phyloP scores from a whole-genome alignment of 2,113 vertebrate genomes.

The Bambusicola thoracicus region DNA sequence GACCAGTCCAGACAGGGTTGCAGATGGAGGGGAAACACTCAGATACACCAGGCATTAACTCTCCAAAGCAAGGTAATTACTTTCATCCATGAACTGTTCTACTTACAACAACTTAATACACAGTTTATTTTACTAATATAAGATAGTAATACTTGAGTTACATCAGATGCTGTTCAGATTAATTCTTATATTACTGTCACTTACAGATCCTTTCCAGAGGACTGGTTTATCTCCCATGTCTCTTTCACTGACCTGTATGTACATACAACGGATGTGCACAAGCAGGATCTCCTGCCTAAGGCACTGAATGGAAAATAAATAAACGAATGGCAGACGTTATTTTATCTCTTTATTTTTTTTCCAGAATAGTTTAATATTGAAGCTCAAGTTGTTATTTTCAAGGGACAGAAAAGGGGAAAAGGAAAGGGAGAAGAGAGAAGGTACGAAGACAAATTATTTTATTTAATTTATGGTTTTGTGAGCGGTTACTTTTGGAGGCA shows the following conservation, averaged over 20 bases:
- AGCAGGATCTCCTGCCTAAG: conserved; percentile 18
- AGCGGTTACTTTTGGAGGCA: conserved; percentile 81
- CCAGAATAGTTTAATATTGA: conserved; percentile 81
- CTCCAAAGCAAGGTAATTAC: neutral
- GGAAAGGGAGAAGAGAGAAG: conserved; percentile 73
- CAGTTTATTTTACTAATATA: conserved; percentile 44
- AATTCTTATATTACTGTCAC: neutral
- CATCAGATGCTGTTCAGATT: conserved; percentile 10
- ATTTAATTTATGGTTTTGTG: conserved; percentile 80
- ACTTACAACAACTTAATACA: conserved; percentile 22
- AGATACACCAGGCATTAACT: neutral
- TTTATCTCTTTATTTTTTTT: conserved; percentile 78
- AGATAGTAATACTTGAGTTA: neutral
- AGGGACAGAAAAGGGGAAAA: conserved; percentile 58
- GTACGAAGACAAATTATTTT: conserved; percentile 76
- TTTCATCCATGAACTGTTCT: conserved; percentile 29
- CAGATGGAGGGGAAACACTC: neutral
- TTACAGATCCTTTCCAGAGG: conserved; percentile 2
- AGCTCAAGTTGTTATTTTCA: conserved; percentile 77
- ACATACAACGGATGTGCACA: neutral
- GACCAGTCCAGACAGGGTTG: accelerated
- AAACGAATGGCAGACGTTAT: conserved; percentile 64
- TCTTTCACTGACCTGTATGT: conserved; percentile 20
- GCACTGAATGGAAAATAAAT: conserved; percentile 65
- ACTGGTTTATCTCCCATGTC: neutral